Evolutionary conservation across 1,140 invertebrate species (phyloP).

Genomic region (Uloborus diversus): DNA sequence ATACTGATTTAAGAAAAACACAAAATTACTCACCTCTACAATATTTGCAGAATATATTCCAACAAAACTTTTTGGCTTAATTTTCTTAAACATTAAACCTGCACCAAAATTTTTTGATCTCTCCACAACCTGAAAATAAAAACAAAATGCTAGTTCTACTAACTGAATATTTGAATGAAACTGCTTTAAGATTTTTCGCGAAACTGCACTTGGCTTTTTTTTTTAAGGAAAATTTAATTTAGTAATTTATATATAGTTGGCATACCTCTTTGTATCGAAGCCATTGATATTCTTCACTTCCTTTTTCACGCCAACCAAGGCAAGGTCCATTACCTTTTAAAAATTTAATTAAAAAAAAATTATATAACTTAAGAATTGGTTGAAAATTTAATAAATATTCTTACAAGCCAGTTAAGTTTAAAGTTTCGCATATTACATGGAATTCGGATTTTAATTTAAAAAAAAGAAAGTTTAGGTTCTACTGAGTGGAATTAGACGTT

Average conservation of each 20-base stretch:
- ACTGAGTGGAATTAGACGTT: too few species aligned
- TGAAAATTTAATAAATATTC: slow-evolving; percentile 50
- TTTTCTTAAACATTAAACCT: slow-evolving; percentile 32
- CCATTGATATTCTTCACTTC: slow-evolving; percentile 62
- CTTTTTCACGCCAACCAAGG: slow-evolving; percentile 37
- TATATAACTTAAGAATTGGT: neutral
- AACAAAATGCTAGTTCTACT: too few species aligned
- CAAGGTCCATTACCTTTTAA: slow-evolving; percentile 39
- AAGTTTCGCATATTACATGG: too few species aligned
- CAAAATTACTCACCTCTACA: slow-evolving; percentile 71
- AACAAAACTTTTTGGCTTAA: slow-evolving; percentile 79
- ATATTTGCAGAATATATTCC: slow-evolving; percentile 95
- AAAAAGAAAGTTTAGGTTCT: too few species aligned
- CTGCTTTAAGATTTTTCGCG: too few species aligned
- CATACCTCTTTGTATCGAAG: slow-evolving; percentile 65
- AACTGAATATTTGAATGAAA: too few species aligned
- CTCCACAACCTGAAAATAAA: slow-evolving; percentile 84
- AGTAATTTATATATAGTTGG: too few species aligned
- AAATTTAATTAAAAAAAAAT: slow-evolving; percentile 69
- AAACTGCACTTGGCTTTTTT: too few species aligned
- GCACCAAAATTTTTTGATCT: slow-evolving; percentile 51
- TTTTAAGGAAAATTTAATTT: too few species aligned
- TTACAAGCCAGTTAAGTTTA: too few species aligned
- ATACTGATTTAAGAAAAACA: neutral
- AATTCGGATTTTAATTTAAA: too few species aligned